Base-by-base conservation (phyloP, 2,888 invertebrate genomes). In the Diaphora mendica region DNA sequence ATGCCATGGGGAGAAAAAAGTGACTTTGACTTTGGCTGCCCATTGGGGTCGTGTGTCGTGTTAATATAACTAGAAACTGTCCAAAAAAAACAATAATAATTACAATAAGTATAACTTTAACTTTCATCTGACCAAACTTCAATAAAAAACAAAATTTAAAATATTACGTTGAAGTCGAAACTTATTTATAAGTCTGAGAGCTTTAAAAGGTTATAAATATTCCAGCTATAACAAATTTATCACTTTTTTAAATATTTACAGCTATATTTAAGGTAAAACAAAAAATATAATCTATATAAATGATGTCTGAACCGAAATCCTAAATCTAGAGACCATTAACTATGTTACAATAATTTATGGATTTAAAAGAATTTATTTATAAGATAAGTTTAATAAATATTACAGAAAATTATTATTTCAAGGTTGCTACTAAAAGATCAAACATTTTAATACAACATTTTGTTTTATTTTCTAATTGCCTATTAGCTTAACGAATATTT, bases 181-280 rank as follows among this genome's bases (percentile, higher is more conserved):
- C 17, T 17, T 17, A 44, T 44, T 44, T 44, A 17, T 44, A 15
- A 44, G 44, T 44, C 44, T 44, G 44, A 17, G 17, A 17, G 44
- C 17, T 44, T 44, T 3, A 44, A 17, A 44, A 33, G 64, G 66
- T 7, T 20, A 68, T 13, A 73, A 71, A 64, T 30, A 35, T 68
- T 79, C 81, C 79, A 82, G 78, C 76, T 73, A 79, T 77, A 78
- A 82, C 77, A 84, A 70, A 80, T 84, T 79, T 84, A 77, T 74
- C 74, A 75, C 71, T 59, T 74, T 55, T 73, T 75, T 74, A 73
- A 77, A 79, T 75, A 80, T 77, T 73, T 77, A 77, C 67, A 73
- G n/a, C n/a, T n/a, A n/a, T n/a, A n/a, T n/a, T n/a, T n/a, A n/a
- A n/a, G n/a, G n/a, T n/a, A n/a, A n/a, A 73, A 67, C 77, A 79